phyloP scores from a whole-genome alignment of 2,888 invertebrate genomes.

The Penaeus monodon region DNA sequence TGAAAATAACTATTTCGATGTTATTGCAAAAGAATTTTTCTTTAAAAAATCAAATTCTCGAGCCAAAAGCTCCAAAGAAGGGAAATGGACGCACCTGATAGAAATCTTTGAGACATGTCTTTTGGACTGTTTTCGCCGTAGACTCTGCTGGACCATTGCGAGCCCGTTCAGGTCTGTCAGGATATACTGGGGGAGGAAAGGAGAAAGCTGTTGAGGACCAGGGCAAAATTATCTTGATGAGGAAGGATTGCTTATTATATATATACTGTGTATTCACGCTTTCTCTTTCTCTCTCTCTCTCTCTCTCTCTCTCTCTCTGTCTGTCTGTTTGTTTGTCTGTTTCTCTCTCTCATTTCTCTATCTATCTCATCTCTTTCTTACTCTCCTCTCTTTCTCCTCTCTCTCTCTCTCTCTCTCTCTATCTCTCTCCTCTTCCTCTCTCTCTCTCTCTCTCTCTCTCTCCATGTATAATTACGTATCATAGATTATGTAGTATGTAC shows the following conservation, averaged over 20 bases:
- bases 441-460: neutral
- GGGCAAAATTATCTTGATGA: neutral
- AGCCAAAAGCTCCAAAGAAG: neutral
- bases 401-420: neutral
- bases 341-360: constrained; percentile 13
- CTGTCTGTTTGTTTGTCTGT: neutral
- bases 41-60: too few species aligned
- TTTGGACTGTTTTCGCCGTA: constrained; percentile 9
- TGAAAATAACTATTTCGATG: too few species aligned
- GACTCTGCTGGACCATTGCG: constrained; percentile 42
- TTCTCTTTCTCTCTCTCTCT: too few species aligned
- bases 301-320: neutral
- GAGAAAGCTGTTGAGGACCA: neutral
- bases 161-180: constrained; percentile 36
- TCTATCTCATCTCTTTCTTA: neutral
- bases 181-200: constrained; percentile 22
- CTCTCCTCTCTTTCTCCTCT: neutral
- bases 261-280: neutral
- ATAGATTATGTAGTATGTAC: too few species aligned
- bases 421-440: neutral
- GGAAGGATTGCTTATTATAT: too few species aligned
- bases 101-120: constrained; percentile 36
- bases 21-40: too few species aligned
- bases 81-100: neutral
- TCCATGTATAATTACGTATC: constrained; percentile 20